A percentile compares a stretch with the other conserved stretches of the same genome.
Conservation (phyloP, 2,113 vertebrate species). For the Cryptoleucopteryx plumbea region DNA sequence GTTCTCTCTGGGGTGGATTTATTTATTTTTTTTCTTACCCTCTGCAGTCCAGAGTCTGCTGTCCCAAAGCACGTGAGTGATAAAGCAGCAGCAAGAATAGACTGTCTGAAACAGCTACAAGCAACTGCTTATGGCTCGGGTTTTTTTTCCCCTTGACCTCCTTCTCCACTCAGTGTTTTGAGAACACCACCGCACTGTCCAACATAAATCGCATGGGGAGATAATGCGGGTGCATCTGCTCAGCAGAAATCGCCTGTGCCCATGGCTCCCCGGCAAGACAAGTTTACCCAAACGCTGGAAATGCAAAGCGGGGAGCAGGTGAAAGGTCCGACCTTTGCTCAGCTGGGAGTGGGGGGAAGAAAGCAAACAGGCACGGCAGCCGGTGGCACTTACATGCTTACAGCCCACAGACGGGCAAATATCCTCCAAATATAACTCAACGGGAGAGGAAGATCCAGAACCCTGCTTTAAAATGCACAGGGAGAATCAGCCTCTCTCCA, state of each 20-base stretch:
- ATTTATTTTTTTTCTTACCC: not conserved
- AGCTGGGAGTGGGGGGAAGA: not conserved
- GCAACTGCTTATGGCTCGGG: not conserved
- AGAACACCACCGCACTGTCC: not conserved
- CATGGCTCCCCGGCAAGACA: not conserved
- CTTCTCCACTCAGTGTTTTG: not conserved
- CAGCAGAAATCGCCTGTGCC: not conserved
- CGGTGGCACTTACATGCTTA: not conserved
- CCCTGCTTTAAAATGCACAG: not conserved
- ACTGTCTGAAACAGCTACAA: not conserved
- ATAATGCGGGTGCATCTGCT: not conserved
- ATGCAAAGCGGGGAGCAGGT: not conserved
- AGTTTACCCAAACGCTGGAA: not conserved
- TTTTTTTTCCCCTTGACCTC: not conserved
- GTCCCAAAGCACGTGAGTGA: not conserved
- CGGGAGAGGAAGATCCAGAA: not conserved
- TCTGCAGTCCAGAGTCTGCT: not conserved
- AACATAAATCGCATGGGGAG: not conserved
- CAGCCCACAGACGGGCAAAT: accelerated
- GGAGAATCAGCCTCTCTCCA: not conserved
- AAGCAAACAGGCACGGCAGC: not conserved
- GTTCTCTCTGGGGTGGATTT: not conserved
- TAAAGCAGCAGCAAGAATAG: not conserved
- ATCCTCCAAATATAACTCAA: not conserved
- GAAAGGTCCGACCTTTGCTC: not conserved